Conservation (phyloP, 2,888 invertebrate genomes). For the Brachyptera risi region DNA sequence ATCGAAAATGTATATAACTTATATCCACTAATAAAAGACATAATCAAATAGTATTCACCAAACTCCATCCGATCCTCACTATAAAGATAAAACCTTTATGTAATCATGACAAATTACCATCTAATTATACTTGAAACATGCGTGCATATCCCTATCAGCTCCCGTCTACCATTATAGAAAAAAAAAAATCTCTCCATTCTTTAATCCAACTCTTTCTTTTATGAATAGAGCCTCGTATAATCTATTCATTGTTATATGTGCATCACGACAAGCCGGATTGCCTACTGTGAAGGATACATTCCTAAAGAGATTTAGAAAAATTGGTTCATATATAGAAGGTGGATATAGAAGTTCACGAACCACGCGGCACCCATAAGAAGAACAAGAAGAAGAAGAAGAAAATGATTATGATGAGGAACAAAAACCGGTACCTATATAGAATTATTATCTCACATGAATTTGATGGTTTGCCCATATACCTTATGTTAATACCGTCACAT, state of each 20-base stretch:
- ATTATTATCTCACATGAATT: background rate
- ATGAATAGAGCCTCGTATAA: background rate
- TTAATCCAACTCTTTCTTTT: too few species aligned
- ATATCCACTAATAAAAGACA: too few species aligned
- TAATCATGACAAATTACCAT: too few species aligned
- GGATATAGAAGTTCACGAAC: background rate
- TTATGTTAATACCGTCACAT: slow-evolving; percentile 6
- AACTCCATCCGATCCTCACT: too few species aligned
- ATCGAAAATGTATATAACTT: too few species aligned
- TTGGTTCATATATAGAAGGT: slow-evolving; percentile 1
- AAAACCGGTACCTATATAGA: slow-evolving; percentile 14
- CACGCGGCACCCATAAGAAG: background rate
- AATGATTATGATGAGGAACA: background rate
- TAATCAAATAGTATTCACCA: too few species aligned
- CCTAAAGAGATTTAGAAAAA: background rate
- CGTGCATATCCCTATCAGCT: too few species aligned
- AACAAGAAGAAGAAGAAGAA: too few species aligned
- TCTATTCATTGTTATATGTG: slow-evolving; percentile 5
- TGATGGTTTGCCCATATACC: background rate
- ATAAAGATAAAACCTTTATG: too few species aligned
- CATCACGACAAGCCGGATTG: background rate
- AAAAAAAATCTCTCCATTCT: too few species aligned
- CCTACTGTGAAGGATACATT: background rate
- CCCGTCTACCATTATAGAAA: too few species aligned
- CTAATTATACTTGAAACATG: too few species aligned